phyloP scores from a whole-genome alignment of 2,888 invertebrate genomes.

The Hermaeophaga mercurialis region DNA sequence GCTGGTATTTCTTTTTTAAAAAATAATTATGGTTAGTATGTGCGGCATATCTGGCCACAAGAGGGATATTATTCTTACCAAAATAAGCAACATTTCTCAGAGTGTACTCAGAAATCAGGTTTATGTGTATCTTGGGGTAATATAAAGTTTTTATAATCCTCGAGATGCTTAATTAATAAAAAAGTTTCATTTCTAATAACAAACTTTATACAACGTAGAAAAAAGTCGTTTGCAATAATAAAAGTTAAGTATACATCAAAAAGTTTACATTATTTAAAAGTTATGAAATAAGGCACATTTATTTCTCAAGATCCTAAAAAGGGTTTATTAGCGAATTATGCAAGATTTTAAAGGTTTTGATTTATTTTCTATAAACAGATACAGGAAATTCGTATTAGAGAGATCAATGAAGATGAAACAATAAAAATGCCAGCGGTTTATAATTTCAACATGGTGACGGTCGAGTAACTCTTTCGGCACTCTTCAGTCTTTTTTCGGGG shows the following conservation, averaged over 20 bases:
- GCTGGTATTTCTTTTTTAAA: neutral
- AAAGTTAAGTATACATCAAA: too few relatives aligned
- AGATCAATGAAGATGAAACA: constrained; percentile 8
- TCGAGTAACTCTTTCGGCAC: constrained; percentile 19
- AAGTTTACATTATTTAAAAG: too few relatives aligned
- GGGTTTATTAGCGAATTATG: too few relatives aligned
- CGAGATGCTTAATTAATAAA: neutral
- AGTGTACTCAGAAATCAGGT: neutral
- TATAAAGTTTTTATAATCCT: neutral
- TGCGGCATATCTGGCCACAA: neutral
- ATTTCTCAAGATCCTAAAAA: too few relatives aligned
- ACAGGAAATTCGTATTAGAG: constrained; percentile 13
- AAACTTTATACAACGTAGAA: too few relatives aligned
- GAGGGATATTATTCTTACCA: neutral
- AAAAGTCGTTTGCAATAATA: too few relatives aligned
- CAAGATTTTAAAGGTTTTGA: too few relatives aligned
- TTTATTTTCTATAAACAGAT: too few relatives aligned
- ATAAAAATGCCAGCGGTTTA: constrained; percentile 21
- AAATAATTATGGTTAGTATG: neutral
- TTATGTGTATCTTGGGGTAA: neutral
- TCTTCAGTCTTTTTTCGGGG: constrained; percentile 10
- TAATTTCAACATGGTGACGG: constrained; percentile 17
- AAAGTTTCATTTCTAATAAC: neutral
- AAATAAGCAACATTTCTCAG: neutral
- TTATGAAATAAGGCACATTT: too few relatives aligned